Evolutionary conservation across 2,797 vertebrate genomes (phyloP), one percentile per base, ranked within the genome.

Genomic region (Eospalax fontanierii): DNA sequence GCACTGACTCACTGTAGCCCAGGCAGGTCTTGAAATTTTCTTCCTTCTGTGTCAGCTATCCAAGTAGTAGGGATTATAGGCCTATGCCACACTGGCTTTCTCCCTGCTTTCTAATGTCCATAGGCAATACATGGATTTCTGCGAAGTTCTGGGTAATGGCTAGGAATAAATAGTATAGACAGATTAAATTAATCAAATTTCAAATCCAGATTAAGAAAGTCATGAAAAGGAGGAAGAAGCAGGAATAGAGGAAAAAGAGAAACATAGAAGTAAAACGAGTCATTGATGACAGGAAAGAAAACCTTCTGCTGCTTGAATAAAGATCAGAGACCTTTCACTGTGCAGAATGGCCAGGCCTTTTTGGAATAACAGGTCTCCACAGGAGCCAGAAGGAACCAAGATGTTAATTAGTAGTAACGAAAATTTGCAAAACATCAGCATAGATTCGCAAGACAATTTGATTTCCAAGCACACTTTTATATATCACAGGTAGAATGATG

Each of bases 261-360:
- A 91, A 82, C 76, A 26, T 18, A 80, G 59, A 92, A 68, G 79
- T 86, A 82, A 90, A 95, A 82, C 4, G 38, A 94, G 21, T n/a
- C 75, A 28, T 92, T 89, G 79, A 89, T 87, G 87, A 90, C 81
- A 89, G 70, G 79, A 94, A 87, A 95, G 90, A 88, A 93, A 88
- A 89, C 90, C 74, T 88, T 86, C 79, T 93, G 40, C 63, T 80
- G 14, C 94, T 96, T 89, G 76, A 96, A 87, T 94, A 76, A 93
- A 87, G 92, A 94, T n/a, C 35, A 38, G 84, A 92, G 59, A 43
- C 46, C 30, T 89, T 89, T 87, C 57, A 38, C 66, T 85, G 78
- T 40, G 68, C n/a, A 3, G 68, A 35, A 24, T 35, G 54, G 40
- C 68, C 11, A 10, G 24, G 61, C 28, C 89, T 86, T 91, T 91